Evolutionary conservation across 2,888 invertebrate species (phyloP).

Genomic region (Nomada fucata): DNA sequence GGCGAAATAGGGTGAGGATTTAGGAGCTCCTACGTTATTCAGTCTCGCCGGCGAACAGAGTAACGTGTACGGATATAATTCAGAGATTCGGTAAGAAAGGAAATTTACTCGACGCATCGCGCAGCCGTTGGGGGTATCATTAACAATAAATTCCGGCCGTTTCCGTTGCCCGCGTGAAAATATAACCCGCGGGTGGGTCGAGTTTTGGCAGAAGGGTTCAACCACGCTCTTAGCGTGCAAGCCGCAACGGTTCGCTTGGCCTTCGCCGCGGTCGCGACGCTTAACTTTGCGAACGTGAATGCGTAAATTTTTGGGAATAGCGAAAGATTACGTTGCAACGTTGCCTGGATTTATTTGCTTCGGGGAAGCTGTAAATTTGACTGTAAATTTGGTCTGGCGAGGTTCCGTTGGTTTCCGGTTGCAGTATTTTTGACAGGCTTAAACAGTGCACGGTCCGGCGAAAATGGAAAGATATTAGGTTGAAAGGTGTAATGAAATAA

Average conservation of each 20-base stretch:
- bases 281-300: background rate
- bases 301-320: background rate
- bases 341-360: background rate
- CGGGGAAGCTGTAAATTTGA: background rate
- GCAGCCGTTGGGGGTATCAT: slow-evolving; percentile 58
- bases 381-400: too few relatives aligned
- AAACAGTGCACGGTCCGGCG: too few relatives aligned
- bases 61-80: slow-evolving; percentile 57
- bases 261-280: background rate
- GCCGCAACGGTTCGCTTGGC: background rate
- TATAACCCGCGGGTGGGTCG: slow-evolving; percentile 29
- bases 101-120: slow-evolving; percentile 60
- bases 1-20: slow-evolving; percentile 61
- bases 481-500: too few relatives aligned
- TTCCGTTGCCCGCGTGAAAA: slow-evolving; percentile 46
- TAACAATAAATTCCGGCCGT: slow-evolving; percentile 57
- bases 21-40: slow-evolving; percentile 61
- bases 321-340: background rate
- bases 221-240: background rate
- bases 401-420: too few relatives aligned
- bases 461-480: too few relatives aligned
- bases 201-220: slow-evolving; percentile 39
- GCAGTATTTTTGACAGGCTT: too few relatives aligned
- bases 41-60: slow-evolving; percentile 45
- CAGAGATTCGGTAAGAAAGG: slow-evolving; percentile 62